phyloP scores from a whole-genome alignment of 1,140 invertebrate genomes.

The Papilio helenus region DNA sequence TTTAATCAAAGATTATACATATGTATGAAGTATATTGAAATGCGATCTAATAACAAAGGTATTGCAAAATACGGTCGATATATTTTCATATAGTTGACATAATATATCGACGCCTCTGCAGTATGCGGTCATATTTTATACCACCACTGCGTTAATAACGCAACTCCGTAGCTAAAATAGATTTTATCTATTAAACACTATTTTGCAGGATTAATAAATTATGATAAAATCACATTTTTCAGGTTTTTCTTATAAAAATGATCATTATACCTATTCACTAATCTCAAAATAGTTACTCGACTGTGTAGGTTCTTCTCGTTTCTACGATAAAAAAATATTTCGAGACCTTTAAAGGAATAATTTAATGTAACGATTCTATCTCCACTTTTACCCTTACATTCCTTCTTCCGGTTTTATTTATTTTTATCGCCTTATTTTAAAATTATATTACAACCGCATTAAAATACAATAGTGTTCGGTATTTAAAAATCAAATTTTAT shows the following conservation, averaged over 20 bases:
- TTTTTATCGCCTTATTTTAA: not conserved
- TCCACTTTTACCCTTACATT: not conserved
- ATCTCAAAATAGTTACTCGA: not conserved
- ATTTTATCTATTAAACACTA: not conserved
- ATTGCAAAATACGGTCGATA: not conserved
- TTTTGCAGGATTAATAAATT: not conserved
- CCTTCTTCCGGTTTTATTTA: not conserved
- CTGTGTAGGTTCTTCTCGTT: not conserved
- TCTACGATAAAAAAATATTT: not conserved
- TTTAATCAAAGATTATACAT: not conserved
- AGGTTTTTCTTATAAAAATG: not conserved
- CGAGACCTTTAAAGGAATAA: not conserved
- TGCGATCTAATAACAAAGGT: not conserved
- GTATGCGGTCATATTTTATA: not conserved
- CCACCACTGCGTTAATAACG: not conserved
- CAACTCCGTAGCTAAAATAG: not conserved
- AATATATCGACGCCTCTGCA: not conserved
- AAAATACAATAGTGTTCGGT: not conserved
- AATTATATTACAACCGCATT: not conserved
- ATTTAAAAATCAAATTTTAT: not conserved
- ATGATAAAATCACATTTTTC: not conserved
- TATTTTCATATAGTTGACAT: constrained; percentile 4
- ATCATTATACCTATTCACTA: not conserved
- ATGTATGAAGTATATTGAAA: not conserved
- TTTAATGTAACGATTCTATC: not conserved